Conservation (phyloP, 2,113 vertebrate species). For the Chloroceryle aenea region DNA sequence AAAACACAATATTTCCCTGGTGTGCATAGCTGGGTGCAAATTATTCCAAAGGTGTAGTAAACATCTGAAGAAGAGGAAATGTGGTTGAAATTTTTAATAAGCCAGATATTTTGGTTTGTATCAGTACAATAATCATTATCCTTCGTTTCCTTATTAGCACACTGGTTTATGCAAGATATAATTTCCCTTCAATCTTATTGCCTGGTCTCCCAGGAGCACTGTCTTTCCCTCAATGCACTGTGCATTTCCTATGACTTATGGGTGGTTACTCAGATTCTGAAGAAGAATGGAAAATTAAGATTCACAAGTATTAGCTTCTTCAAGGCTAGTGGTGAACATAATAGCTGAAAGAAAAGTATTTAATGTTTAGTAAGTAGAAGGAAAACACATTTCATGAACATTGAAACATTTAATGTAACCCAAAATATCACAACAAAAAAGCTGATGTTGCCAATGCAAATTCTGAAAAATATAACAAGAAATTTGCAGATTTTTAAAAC, state of each 20-base stretch:
- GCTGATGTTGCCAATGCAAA: background rate
- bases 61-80: constrained; percentile 1
- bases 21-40: background rate
- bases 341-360: background rate
- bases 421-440: background rate
- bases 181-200: background rate
- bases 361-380: background rate
- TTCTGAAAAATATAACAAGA: background rate
- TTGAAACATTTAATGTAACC: background rate
- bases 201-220: background rate
- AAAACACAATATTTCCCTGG: background rate
- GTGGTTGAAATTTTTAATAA: background rate
- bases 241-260: background rate
- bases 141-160: background rate
- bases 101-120: background rate
- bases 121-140: background rate
- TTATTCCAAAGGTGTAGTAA: background rate
- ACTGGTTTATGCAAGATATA: background rate
- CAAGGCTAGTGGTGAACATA: background rate
- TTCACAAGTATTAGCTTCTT: background rate
- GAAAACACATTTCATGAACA: background rate
- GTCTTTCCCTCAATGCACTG: background rate
- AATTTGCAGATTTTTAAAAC: background rate
- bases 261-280: background rate
- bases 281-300: background rate